Evolutionary conservation across 2,113 vertebrate species (phyloP), one percentile per base, ranked within the genome.

Genomic region (Sinocyclocheilus grahami): DNA sequence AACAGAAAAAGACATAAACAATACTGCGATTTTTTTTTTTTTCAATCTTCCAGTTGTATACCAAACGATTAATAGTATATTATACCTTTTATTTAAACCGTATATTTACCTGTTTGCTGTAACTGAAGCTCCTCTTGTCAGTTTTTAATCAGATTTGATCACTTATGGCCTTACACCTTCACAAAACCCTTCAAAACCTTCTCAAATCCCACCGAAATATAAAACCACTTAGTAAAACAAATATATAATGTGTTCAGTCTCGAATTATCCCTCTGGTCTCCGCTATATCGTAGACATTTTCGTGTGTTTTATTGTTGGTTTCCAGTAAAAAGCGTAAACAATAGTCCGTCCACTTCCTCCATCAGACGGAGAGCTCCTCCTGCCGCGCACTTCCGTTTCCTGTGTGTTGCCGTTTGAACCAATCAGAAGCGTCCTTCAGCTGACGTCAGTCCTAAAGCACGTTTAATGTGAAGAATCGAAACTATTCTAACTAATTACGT

Each of bases 381-480:
- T 37, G 65, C 72, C 6, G 7, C 33, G 8, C 16, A 55, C 60
- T 86, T 86, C 86, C 80, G 86, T 6, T 86, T 83, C 86, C 80
- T 33, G 71, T 69, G 33, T 39, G 33, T 20, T 65, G 58, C 39
- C 5, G 53, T 39, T 11, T 42, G 3, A 24, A 24, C 82, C 82
- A 83, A 83, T 83, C 82, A 74, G 81, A 53, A 2, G 18, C 18
- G 27, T 58, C 11, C 51, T 27, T 8, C 3, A 13, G 12, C 24
- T 18, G 30, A 60, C 82, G 67, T 55, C 48, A 51, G 16, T 69
- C 0, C n/a, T 69, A 42, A 11, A 48, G 42, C 42, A 42, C 42
- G 42, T 46, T 46, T 46, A 48, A 12, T 3, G 42, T 37, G 16
- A 53, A 22, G 33, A 79, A 79, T 13, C 20, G 51, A 78, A 78